A percentile compares a stretch with the other conserved stretches of the same genome.
Evolutionary conservation across 2,888 invertebrate genomes (phyloP).

Genomic region (Drosophila lutescens): DNA sequence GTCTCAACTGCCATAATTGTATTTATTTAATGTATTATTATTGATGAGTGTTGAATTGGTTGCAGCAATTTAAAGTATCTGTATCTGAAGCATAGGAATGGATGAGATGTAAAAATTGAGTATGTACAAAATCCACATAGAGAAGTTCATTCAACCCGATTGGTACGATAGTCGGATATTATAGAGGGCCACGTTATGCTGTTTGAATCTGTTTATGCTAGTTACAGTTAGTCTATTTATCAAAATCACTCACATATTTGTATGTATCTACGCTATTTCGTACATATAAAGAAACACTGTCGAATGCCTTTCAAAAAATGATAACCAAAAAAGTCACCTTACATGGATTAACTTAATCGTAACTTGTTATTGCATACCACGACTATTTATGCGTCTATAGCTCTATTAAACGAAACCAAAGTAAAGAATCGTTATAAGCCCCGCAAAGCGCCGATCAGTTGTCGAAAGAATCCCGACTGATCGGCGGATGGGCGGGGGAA

Average conservation of each 20-base stretch:
- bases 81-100: slow-evolving; percentile 3
- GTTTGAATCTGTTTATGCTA: slow-evolving; percentile 66
- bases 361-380: slow-evolving; percentile 73
- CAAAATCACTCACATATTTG: slow-evolving; percentile 28
- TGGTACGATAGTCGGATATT: slow-evolving; percentile 21
- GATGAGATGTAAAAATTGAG: slow-evolving; percentile 38
- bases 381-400: slow-evolving; percentile 50
- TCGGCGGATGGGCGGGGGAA: slow-evolving; percentile 8
- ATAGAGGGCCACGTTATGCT: slow-evolving; percentile 61
- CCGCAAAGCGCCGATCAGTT: slow-evolving; percentile 10
- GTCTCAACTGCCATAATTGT: slow-evolving; percentile 67
- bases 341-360: slow-evolving; percentile 53
- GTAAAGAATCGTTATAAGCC: slow-evolving; percentile 29
- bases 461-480: slow-evolving; percentile 4
- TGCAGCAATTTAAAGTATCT: slow-evolving; percentile 42
- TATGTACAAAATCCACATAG: slow-evolving; percentile 43
- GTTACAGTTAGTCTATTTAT: slow-evolving; percentile 56
- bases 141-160: slow-evolving; percentile 21
- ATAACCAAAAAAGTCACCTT: slow-evolving; percentile 53
- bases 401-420: slow-evolving; percentile 32
- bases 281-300: slow-evolving; percentile 58
- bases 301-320: slow-evolving; percentile 68
- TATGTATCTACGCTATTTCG: slow-evolving; percentile 45
- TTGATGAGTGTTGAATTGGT: slow-evolving; percentile 47
- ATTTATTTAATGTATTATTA: slow-evolving; percentile 51